Evolutionary conservation across 1,140 invertebrate species (phyloP), one percentile per base, ranked within the genome.

Genomic region (Drosophila biarmipes): DNA sequence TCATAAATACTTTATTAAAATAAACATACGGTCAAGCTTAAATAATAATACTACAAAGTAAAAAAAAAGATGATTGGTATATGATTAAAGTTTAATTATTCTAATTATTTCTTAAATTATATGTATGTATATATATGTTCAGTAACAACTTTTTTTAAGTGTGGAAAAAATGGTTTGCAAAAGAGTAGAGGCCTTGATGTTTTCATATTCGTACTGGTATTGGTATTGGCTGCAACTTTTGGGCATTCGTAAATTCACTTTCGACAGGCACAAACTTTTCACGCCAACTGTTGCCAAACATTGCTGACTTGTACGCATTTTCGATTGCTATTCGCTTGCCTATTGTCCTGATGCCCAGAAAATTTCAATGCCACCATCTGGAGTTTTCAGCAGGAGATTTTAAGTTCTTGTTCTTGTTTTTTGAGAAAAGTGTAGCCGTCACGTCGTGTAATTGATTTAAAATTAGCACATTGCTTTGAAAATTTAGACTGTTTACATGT

Each of bases 401-500:
- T 15, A 29, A 12, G 54, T 37, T 19, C 59, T 45, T 43, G 51
- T 29, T 29, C 10, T 61, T 61, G 56, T 57, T 52, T 51, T 58
- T 19, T 17, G 61, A 38, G 43, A 77, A 10, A 78, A 81, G 78
- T 78, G 82, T 61, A 78, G 82, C 38, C 61, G 73, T 78, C 81
- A 87, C 74, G 81, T 87, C 74, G 55, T 87, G 78, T 86, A 86
- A 86, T 86, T 86, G 81, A 86, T 86, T 86, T 86, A 81, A 87
- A 86, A 87, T 86, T 86, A 86, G 81, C 81, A 86, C 82, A 86
- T 82, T 74, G 78, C 81, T 78, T 75, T 81, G 72, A 76, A 82
- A 86, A 87, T 86, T 81, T 78, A 78, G 87, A 86, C 85, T 86
- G 81, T 86, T 86, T 87, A 86, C 81, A 87, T 81, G 78, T 68